Percentiles rank a stretch among this genome's conserved stretches.
phyloP scores from a whole-genome alignment of 2,888 invertebrate species.

The Strigamia maritima region DNA sequence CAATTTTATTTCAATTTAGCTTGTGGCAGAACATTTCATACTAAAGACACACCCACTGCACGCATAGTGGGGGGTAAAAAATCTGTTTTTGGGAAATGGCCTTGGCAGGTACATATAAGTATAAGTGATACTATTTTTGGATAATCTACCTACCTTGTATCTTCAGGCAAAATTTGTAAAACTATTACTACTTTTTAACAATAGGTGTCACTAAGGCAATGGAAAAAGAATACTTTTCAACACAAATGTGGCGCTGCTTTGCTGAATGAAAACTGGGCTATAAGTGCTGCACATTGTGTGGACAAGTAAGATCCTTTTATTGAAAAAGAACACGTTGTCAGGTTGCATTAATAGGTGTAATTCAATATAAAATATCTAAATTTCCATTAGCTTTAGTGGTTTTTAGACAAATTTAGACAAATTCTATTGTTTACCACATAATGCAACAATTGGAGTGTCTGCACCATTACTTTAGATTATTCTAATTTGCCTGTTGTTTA shows the following conservation, averaged over 20 bases:
- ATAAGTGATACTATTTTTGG: neutral
- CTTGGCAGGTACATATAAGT: constrained; percentile 91
- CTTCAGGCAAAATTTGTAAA: constrained; percentile 57
- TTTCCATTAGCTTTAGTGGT: too few species aligned
- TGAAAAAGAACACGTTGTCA: too few species aligned
- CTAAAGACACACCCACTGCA: constrained; percentile 42
- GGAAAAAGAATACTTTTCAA: constrained; percentile 84
- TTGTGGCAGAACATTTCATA: constrained; percentile 77
- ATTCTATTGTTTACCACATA: too few species aligned
- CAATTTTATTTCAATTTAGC: constrained; percentile 59
- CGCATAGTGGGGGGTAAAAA: constrained; percentile 84
- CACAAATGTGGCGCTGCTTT: constrained; percentile 92
- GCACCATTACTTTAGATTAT: neutral
- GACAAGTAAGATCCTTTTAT: constrained; percentile 76
- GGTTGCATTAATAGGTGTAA: too few species aligned
- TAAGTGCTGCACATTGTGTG: constrained; percentile 89
- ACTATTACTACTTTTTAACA: neutral
- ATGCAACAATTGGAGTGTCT: too few species aligned
- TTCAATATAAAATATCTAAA: too few species aligned
- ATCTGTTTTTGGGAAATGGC: constrained; percentile 86
- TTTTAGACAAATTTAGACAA: too few species aligned
- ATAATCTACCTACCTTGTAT: too few species aligned
- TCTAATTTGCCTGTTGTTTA: neutral
- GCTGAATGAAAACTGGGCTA: constrained; percentile 88
- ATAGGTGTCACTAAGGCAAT: constrained; percentile 80